Percentiles rank a stretch among this genome's conserved stretches.
Evolutionary conservation across 1,140 invertebrate species (phyloP).

Genomic region (Vanessa atalanta): DNA sequence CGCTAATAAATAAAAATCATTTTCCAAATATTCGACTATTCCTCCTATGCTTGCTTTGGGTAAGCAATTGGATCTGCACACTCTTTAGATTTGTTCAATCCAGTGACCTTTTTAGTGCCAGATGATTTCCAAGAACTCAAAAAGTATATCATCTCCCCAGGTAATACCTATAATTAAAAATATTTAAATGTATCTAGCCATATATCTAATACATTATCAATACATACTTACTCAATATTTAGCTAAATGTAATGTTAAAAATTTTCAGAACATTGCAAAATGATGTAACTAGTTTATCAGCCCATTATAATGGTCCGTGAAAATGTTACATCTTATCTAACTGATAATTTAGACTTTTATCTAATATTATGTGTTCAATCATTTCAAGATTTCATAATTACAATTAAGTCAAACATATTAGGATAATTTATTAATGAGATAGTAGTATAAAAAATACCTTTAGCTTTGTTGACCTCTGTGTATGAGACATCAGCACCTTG

Average conservation of each 20-base stretch:
- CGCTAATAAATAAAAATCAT: constrained; percentile 65
- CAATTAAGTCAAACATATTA: too few relatives aligned
- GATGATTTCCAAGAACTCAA: constrained; percentile 98
- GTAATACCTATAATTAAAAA: constrained; percentile 89
- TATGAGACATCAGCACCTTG: constrained; percentile 96
- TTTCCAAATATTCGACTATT: neutral
- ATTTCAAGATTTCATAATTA: neutral
- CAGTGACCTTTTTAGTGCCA: constrained; percentile 99
- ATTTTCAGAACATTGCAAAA: neutral
- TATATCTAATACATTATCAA: neutral
- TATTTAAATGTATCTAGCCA: neutral
- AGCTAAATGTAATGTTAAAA: too few relatives aligned
- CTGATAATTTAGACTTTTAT: constrained; percentile 1
- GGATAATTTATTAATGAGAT: neutral
- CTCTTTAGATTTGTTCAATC: constrained; percentile 97
- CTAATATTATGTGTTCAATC: neutral
- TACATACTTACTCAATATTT: neutral
- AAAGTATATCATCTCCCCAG: constrained; percentile 97
- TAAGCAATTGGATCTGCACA: constrained; percentile 98
- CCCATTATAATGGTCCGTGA: neutral
- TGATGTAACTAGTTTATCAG: constrained; percentile 14
- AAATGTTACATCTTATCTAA: constrained; percentile 23
- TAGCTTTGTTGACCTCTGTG: constrained; percentile 97
- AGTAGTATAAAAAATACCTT: constrained; percentile 84
- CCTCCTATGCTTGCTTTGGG: constrained; percentile 82